Percentiles rank a stretch among this genome's conserved stretches.
phyloP scores from a whole-genome alignment of 2,888 invertebrate species.

The Parnassius orleans region DNA sequence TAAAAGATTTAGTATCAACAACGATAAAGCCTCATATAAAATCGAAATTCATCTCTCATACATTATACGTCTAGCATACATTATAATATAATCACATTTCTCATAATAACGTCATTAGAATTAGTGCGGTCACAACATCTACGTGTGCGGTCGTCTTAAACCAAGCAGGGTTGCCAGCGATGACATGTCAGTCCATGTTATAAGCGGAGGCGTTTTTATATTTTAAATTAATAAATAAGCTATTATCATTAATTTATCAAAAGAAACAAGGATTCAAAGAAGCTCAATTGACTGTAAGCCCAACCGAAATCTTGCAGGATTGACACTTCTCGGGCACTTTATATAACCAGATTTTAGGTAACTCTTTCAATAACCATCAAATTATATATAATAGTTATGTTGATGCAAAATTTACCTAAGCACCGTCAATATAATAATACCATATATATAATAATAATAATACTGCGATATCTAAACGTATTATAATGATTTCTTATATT shows the following conservation, averaged over 20 bases:
- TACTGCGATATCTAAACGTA: too few species aligned
- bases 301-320: too few species aligned
- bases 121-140: slow-evolving; percentile 62
- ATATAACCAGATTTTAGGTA: too few species aligned
- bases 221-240: neutral
- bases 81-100: slow-evolving; percentile 77
- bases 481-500: too few species aligned
- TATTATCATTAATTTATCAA: neutral
- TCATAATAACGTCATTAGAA: slow-evolving; percentile 80
- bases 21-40: slow-evolving; percentile 30
- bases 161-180: slow-evolving; percentile 35
- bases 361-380: too few species aligned
- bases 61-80: slow-evolving; percentile 74
- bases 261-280: too few species aligned
- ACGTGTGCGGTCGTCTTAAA: slow-evolving; percentile 70
- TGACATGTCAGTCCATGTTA: slow-evolving; percentile 26
- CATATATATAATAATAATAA: too few species aligned
- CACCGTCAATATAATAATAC: too few species aligned
- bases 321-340: too few species aligned
- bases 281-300: too few species aligned
- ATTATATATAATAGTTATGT: too few species aligned
- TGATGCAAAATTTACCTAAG: too few species aligned
- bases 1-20: slow-evolving; percentile 46
- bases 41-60: slow-evolving; percentile 67
- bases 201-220: slow-evolving; percentile 31